Conservation (phyloP, 1,140 invertebrate genomes). For the Pomacea maculata region DNA sequence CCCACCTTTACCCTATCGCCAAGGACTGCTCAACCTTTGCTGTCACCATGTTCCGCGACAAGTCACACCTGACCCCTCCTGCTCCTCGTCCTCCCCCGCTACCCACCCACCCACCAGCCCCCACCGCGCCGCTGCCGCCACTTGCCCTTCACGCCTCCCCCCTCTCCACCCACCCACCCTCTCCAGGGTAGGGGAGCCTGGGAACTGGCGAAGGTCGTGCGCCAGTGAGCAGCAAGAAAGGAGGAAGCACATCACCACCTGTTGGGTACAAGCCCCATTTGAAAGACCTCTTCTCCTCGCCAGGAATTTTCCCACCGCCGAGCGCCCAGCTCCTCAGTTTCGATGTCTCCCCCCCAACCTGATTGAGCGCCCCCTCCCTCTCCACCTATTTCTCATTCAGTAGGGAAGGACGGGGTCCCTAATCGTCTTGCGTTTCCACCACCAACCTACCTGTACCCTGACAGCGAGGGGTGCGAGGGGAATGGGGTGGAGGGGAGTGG, state of each 20-base stretch:
- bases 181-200: not conserved
- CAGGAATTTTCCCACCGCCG: slow-evolving; percentile 8
- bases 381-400: not conserved
- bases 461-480: not conserved
- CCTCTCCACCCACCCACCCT: not conserved
- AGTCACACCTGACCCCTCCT: slow-evolving; percentile 1
- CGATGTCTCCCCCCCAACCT: not conserved
- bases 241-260: not conserved
- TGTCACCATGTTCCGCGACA: not conserved
- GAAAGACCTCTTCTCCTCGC: not conserved
- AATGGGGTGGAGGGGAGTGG: not conserved
- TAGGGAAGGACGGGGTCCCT: no score
- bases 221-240: not conserved
- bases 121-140: not conserved
- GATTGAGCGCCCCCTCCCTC: not conserved
- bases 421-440: no score
- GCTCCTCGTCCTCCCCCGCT: not conserved
- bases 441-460: no score
- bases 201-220: not conserved
- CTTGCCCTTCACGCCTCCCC: not conserved
- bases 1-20: no score
- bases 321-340: not conserved
- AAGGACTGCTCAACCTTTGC: not conserved
- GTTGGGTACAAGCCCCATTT: not conserved
- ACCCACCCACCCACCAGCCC: no score